These are phyloP conservation scores for Hippocampus comes DNA, from an alignment of 2,113 vertebrate species.

Conservation along the genomic window DNA sequence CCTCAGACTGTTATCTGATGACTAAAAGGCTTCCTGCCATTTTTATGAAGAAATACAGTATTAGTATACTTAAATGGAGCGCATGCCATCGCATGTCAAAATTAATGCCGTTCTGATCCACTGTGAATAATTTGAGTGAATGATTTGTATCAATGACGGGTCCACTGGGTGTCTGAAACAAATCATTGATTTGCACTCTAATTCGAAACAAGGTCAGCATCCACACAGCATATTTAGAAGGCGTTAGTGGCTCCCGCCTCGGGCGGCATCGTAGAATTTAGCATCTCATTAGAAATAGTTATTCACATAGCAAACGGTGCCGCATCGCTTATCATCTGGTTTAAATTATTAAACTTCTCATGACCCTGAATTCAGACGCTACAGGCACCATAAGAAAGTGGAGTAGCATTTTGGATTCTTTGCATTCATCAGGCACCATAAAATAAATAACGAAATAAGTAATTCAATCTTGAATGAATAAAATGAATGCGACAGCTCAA, in stretches of 20 bases:
- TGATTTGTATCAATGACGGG: not conserved
- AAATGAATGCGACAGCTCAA: not conserved
- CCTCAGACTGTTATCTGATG: no score
- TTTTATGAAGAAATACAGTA: not conserved
- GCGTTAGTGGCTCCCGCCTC: conserved; percentile 22
- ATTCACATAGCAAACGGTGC: conserved; percentile 48
- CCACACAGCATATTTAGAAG: conserved; percentile 25
- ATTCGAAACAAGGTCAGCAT: conserved; percentile 33
- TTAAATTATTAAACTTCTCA: conserved; percentile 44
- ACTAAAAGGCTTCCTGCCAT: no score
- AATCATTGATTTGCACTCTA: conserved; percentile 30
- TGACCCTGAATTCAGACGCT: conserved; percentile 22
- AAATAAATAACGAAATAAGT: no score
- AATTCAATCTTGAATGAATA: not conserved
- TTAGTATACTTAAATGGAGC: not conserved
- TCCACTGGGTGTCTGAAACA: conserved; percentile 35
- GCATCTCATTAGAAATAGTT: conserved; percentile 48
- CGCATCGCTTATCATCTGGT: conserved; percentile 25
- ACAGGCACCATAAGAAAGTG: conserved; percentile 16
- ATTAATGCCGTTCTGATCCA: no score
- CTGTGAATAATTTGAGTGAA: not conserved
- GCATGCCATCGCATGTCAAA: not conserved
- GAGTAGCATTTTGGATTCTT: conserved; percentile 1
- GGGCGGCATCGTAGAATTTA: conserved; percentile 36
- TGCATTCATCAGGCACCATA: not conserved